Evolutionary conservation across 2,113 vertebrate species (phyloP), one percentile per base, ranked within the genome.

Genomic region (Haplochromis vanheusdeni): DNA sequence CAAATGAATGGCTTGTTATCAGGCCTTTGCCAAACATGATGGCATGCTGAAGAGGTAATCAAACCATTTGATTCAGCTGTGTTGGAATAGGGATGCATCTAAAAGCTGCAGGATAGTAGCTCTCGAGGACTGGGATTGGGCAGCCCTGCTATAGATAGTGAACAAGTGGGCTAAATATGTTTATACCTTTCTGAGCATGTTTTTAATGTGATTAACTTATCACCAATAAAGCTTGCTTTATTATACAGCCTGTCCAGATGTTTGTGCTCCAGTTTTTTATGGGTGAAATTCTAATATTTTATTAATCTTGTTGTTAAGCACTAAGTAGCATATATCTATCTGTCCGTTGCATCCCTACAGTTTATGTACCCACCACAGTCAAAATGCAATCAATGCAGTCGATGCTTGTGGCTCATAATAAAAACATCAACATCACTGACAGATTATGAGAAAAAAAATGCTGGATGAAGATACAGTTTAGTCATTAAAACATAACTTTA

Each of bases 211-310:
- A 40, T 68, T 70, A 70, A 42, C n/a, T 42, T 23, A 70, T 23
- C 37, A 42, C 35, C 7, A 23, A 42, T 23, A 70, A 33, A 40
- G 33, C 1, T 1, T 68, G 19, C 33, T 37, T 68, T 40, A 68
- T 21, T 21, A 40, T 68, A 40, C 11, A 68, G 19, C 33, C 60
- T 37, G 0, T 21, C 33, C 60, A 37, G 33, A 2, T 0, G 4
- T 68, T 37, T 68, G 60, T 37, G 62, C 33, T 37, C 4, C 33
- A 68, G 62, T 13, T 68, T 68, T 35, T 37, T 37, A 13, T n/a
- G 0, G 11, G 62, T 68, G 35, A 23, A 70, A 70, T 70, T 70
- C 7, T 6, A 40, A 40, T 70, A 70, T 70, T 21, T 70, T 70
- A 16, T 23, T 70, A 9, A 42, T 42, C n/a, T 70, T 70, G 1